Conservation (phyloP, 2,888 invertebrate genomes). For the Drosophila paranaensis region DNA sequence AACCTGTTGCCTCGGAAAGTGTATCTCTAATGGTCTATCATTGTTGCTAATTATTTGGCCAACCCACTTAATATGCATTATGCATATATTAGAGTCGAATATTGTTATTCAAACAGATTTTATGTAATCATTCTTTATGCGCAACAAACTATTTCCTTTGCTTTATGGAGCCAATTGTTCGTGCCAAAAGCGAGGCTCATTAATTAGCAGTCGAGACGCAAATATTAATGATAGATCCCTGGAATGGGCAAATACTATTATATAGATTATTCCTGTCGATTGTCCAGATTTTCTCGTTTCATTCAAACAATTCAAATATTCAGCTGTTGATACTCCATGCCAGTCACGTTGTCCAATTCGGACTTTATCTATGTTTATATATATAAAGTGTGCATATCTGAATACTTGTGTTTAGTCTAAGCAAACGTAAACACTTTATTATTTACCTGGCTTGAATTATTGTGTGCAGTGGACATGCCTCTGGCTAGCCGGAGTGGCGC, state of each 20-base stretch:
- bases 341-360: slow-evolving; percentile 41
- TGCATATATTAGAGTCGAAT: slow-evolving; percentile 24
- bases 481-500: slow-evolving; percentile 34
- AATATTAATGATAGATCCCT: slow-evolving; percentile 58
- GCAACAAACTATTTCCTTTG: slow-evolving; percentile 54
- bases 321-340: slow-evolving; percentile 11
- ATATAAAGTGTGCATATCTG: no score
- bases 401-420: background rate
- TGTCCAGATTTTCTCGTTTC: slow-evolving; percentile 30
- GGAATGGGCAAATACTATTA: slow-evolving; percentile 27
- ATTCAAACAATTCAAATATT: slow-evolving; percentile 14
- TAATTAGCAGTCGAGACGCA: slow-evolving; percentile 58
- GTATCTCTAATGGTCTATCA: slow-evolving; percentile 23
- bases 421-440: slow-evolving; percentile 13
- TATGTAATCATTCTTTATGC: slow-evolving; percentile 16
- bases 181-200: slow-evolving; percentile 59
- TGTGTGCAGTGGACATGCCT: slow-evolving; percentile 17
- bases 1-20: slow-evolving; percentile 2
- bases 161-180: slow-evolving; percentile 53
- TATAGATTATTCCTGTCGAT: slow-evolving; percentile 29
- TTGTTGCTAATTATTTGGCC: slow-evolving; percentile 45
- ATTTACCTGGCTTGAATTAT: slow-evolving; percentile 10
- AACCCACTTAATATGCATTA: slow-evolving; percentile 37
- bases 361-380: slow-evolving; percentile 6
- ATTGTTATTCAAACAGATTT: slow-evolving; percentile 17